Percentiles rank a stretch among this genome's conserved stretches.
Conservation (phyloP, 2,113 vertebrate genomes). For the Trematocara macrostoma region DNA sequence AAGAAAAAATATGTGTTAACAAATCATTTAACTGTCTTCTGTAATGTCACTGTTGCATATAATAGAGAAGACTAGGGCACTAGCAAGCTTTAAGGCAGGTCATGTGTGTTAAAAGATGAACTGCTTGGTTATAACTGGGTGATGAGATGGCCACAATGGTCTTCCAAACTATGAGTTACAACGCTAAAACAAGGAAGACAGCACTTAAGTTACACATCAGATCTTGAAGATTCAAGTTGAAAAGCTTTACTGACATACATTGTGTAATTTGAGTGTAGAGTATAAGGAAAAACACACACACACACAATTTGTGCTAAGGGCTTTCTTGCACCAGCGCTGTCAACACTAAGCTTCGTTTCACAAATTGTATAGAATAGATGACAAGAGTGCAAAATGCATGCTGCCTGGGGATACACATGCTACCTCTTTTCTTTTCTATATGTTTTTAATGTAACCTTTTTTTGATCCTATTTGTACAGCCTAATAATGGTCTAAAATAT, state of each 20-base stretch:
- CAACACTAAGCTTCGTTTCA: neutral
- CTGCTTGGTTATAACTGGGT: neutral
- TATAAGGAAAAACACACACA: neutral
- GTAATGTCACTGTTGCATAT: neutral
- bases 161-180: neutral
- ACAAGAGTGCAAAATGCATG: neutral
- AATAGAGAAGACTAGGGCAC: neutral
- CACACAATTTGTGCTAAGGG: neutral
- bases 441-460: neutral
- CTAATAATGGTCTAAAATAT: neutral
- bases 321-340: neutral
- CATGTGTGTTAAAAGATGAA: neutral
- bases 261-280: neutral
- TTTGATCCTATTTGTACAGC: neutral
- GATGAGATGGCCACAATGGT: neutral
- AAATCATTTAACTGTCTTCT: neutral
- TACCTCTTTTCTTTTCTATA: neutral
- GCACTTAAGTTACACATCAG: neutral
- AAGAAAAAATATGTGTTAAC: neutral
- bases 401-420: neutral
- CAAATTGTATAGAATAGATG: neutral
- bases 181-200: neutral
- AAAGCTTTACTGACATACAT: neutral
- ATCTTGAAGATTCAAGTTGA: neutral
- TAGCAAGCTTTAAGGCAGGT: neutral